Conservation (phyloP, 2,888 invertebrate species). For the Mythimna loreyi region DNA sequence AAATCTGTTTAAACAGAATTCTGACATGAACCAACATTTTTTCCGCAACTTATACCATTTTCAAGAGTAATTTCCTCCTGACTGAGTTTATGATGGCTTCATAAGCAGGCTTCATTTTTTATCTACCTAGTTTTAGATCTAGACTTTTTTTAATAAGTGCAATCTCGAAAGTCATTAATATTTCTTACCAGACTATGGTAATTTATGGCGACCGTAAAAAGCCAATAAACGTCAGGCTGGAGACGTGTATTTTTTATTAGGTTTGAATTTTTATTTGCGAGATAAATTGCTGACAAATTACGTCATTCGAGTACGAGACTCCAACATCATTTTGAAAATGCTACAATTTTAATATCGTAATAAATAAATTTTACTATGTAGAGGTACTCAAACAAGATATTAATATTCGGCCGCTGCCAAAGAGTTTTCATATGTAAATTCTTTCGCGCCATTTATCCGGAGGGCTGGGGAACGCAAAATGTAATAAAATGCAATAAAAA, state of each 20-base stretch:
- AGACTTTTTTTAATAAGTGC: conserved; percentile 10
- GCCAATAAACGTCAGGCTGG: conserved; percentile 16
- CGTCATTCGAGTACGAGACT: background rate
- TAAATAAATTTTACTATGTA: conserved; percentile 14
- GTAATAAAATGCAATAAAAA: conserved; percentile 87
- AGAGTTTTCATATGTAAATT: conserved; percentile 83
- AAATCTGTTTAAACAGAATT: background rate
- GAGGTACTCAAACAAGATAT: conserved; percentile 42
- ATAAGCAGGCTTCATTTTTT: background rate
- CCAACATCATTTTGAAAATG: background rate
- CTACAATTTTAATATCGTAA: conserved; percentile 16
- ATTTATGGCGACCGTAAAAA: conserved; percentile 15
- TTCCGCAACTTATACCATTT: background rate
- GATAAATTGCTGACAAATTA: conserved; percentile 21
- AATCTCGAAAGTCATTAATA: conserved; percentile 16
- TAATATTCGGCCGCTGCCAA: conserved; percentile 60
- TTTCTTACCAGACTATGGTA: conserved; percentile 10
- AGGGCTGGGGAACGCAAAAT: conserved; percentile 69
- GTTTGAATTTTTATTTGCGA: conserved; percentile 13
- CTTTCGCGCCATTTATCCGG: conserved; percentile 75
- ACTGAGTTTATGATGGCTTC: background rate
- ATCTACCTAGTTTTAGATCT: background rate
- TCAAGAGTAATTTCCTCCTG: background rate
- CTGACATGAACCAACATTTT: background rate
- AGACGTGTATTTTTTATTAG: conserved; percentile 11